Evolutionary conservation across 2,888 invertebrate species (phyloP).

Genomic region (Polyommatus iphigenia): DNA sequence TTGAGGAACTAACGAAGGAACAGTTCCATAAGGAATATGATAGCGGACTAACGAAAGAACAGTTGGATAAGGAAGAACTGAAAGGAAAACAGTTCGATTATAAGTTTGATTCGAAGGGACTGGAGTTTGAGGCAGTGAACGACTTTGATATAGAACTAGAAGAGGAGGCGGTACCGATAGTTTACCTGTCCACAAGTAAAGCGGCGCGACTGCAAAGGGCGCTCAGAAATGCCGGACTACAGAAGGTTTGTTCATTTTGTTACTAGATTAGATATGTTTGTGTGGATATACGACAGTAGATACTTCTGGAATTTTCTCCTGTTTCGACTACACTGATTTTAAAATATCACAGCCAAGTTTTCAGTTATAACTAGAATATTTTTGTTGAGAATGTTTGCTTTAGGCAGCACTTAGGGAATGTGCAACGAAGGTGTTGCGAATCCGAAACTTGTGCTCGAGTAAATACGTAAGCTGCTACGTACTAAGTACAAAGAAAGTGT

Average conservation of each 20-base stretch:
- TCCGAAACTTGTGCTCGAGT: no score
- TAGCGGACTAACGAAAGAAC: neutral
- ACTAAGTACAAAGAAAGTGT: no score
- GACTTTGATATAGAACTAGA: constrained; percentile 74
- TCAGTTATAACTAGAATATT: no score
- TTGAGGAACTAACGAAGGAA: constrained; percentile 7
- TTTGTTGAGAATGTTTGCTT: no score
- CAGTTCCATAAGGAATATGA: neutral
- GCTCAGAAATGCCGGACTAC: constrained; percentile 78
- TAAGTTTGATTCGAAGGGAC: constrained; percentile 52
- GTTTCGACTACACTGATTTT: no score
- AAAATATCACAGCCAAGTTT: no score
- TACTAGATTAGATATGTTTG: neutral
- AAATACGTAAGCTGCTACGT: no score
- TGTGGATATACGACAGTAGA: no score
- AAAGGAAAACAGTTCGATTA: constrained; percentile 1
- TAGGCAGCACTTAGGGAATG: no score
- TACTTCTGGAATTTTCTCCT: no score
- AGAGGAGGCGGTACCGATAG: constrained; percentile 68
- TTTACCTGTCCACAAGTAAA: constrained; percentile 74
- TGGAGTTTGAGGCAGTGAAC: constrained; percentile 54
- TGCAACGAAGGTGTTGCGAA: no score
- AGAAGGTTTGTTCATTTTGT: constrained; percentile 69
- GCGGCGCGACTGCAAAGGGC: constrained; percentile 78
- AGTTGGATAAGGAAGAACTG: neutral